Conservation (phyloP, 2,113 vertebrate genomes). For the Xiphophorus maculatus region DNA sequence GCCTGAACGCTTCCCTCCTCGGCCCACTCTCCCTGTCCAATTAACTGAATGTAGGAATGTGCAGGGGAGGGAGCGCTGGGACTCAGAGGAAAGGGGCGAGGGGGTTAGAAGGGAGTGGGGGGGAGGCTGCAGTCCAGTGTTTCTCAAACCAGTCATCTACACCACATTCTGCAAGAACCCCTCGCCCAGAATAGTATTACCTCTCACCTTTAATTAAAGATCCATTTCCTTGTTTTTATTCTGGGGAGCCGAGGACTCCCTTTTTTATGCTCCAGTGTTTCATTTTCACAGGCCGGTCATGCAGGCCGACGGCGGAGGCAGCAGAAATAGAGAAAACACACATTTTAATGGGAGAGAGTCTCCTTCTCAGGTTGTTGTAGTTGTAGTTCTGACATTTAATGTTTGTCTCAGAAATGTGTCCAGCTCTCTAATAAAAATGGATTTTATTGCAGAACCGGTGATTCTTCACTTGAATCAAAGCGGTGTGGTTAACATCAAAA, state of each 20-base stretch:
- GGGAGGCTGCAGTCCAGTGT: constrained; percentile 26
- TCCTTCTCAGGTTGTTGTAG: constrained; percentile 10
- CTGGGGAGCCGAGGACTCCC: constrained; percentile 49
- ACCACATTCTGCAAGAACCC: constrained; percentile 35
- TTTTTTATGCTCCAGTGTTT: constrained; percentile 41
- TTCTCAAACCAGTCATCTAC: constrained; percentile 40
- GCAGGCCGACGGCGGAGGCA: constrained; percentile 7
- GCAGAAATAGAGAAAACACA: constrained; percentile 19
- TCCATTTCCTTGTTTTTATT: constrained; percentile 52
- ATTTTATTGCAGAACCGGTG: neutral
- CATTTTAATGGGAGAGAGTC: constrained; percentile 13
- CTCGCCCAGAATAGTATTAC: constrained; percentile 44
- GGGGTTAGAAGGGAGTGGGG: neutral
- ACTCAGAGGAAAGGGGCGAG: constrained; percentile 6
- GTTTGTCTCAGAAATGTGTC: constrained; percentile 16
- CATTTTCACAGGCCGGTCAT: constrained; percentile 35
- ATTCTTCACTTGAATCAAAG: constrained; percentile 4
- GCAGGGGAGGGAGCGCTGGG: constrained; percentile 46
- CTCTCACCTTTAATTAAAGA: constrained; percentile 68
- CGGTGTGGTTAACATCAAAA: neutral
- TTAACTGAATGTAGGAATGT: constrained; percentile 72
- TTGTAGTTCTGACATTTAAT: constrained; percentile 12
- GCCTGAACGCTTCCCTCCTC: constrained; percentile 72
- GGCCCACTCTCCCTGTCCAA: constrained; percentile 75
- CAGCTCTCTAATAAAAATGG: neutral